Evolutionary conservation across 1,140 invertebrate genomes (phyloP).

Genomic region (Dendroctonus ponderosae): DNA sequence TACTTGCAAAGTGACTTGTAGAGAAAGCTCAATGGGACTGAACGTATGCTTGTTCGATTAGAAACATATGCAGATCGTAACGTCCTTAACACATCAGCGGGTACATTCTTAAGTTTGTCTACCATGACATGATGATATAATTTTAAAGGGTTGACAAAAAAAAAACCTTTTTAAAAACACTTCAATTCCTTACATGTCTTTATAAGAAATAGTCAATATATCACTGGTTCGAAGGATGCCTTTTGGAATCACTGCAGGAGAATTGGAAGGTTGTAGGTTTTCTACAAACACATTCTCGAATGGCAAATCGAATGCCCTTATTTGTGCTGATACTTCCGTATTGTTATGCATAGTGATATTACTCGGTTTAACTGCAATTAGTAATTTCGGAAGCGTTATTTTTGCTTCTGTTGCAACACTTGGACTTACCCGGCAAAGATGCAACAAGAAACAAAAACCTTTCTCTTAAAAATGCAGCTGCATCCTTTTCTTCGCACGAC

Average conservation of each 20-base stretch:
- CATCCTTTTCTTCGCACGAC: constrained; percentile 31
- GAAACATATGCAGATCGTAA: no score
- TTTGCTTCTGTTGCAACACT: no score
- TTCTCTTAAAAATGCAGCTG: constrained; percentile 42
- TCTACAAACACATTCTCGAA: constrained; percentile 44
- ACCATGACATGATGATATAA: no score
- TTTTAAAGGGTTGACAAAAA: no score
- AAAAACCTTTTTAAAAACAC: not conserved
- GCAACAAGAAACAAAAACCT: constrained; percentile 41
- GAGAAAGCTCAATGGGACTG: no score
- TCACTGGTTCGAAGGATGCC: constrained; percentile 43
- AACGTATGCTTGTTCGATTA: no score
- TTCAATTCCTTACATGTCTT: constrained; percentile 7
- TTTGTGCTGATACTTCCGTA: constrained; percentile 35
- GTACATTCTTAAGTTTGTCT: no score
- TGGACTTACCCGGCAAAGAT: constrained; percentile 36
- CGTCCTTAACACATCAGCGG: no score
- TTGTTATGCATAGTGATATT: constrained; percentile 41
- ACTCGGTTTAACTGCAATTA: constrained; percentile 35
- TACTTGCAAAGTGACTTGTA: no score
- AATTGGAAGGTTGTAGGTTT: constrained; percentile 39
- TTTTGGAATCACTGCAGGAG: constrained; percentile 24
- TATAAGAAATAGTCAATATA: constrained; percentile 34
- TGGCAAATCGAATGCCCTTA: constrained; percentile 41
- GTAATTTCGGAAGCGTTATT: no score